These are phyloP conservation scores for Aldabrachelys gigantea DNA, from an alignment of 2,113 vertebrate genomes.

Conservation along the genomic window DNA sequence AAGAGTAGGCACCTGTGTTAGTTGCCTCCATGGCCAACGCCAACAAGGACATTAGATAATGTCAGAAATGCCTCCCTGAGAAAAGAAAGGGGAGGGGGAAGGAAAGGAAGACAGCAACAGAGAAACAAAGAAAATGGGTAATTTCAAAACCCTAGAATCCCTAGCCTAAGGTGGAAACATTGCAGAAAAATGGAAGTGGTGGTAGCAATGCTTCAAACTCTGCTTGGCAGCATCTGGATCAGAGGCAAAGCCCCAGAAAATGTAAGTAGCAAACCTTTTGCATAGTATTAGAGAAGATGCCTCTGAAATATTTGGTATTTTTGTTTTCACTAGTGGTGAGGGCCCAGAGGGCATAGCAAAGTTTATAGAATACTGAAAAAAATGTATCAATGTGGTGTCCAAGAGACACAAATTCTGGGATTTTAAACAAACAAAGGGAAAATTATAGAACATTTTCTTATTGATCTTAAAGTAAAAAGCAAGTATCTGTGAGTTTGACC, in stretches of 20 bases:
- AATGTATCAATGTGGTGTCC: not conserved
- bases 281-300: not conserved
- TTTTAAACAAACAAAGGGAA: fast-evolving
- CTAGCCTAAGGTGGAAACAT: not conserved
- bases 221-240: not conserved
- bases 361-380: not conserved
- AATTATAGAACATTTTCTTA: constrained; percentile 1
- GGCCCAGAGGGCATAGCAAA: not conserved
- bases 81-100: not conserved
- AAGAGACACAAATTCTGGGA: not conserved
- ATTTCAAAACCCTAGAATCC: not conserved
- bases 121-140: not conserved
- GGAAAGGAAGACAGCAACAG: not conserved
- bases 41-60: not conserved
- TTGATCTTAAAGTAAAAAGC: not conserved
- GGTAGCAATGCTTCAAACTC: not conserved
- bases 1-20: fast-evolving
- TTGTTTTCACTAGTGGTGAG: not conserved
- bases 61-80: not conserved
- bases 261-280: not conserved
- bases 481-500: not conserved
- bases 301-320: not conserved
- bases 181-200: not conserved
- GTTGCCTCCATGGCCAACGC: not conserved
- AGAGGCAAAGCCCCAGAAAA: not conserved